A percentile compares a stretch with the other conserved stretches of the same genome.
Evolutionary conservation across 2,113 vertebrate species (phyloP).

Genomic region (Colaptes auratus): DNA sequence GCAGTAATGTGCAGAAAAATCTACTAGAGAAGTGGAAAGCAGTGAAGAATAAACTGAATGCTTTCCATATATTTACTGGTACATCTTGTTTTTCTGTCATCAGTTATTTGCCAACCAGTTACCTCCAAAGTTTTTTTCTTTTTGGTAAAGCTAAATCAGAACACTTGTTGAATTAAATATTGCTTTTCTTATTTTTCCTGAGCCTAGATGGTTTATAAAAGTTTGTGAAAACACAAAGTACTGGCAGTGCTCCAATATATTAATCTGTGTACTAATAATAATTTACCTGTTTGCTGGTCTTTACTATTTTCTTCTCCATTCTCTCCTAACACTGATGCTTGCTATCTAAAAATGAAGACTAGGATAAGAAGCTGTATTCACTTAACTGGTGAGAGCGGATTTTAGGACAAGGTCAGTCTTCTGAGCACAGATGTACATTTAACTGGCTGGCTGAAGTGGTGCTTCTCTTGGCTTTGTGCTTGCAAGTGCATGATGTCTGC

Average conservation of each 20-base stretch:
- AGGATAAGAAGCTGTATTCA: conserved; percentile 76
- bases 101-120: background rate
- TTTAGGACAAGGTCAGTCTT: conserved; percentile 77
- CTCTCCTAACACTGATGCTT: conserved; percentile 75
- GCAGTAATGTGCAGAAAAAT: background rate
- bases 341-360: conserved; percentile 83
- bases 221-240: conserved; percentile 41
- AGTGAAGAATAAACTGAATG: background rate
- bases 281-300: conserved; percentile 63
- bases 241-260: conserved; percentile 27
- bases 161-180: background rate
- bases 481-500: conserved; percentile 69
- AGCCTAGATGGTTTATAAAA: conserved; percentile 20
- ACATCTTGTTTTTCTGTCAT: background rate
- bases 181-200: background rate
- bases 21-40: background rate
- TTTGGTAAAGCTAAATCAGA: background rate
- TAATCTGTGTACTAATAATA: conserved; percentile 32
- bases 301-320: conserved; percentile 67
- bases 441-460: conserved; percentile 70
- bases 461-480: conserved; percentile 66
- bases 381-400: conserved; percentile 78
- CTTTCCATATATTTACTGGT: background rate
- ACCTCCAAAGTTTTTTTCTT: background rate
- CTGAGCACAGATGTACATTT: conserved; percentile 59